Conservation (phyloP, 2,113 vertebrate genomes). For the Pangasianodon gigas region DNA sequence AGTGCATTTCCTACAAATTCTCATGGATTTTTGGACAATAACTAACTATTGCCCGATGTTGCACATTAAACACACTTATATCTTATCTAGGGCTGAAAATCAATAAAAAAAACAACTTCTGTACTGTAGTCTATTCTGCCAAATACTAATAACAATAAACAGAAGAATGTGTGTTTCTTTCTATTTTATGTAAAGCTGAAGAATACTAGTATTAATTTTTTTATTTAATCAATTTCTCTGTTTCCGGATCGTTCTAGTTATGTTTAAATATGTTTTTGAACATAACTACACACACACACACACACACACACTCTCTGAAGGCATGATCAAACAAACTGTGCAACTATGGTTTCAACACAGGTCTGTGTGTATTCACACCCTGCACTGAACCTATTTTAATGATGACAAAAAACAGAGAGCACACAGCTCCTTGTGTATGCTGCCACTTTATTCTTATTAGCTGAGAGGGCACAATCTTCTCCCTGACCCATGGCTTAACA, state of each 20-base stretch:
- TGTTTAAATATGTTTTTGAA: neutral
- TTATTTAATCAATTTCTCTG: neutral
- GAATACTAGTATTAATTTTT: neutral
- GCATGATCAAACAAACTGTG: neutral
- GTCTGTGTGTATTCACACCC: neutral
- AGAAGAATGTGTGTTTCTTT: neutral
- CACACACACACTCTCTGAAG: neutral
- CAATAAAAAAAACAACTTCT: neutral
- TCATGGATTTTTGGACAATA: neutral
- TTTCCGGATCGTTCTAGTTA: neutral
- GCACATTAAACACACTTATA: constrained; percentile 20
- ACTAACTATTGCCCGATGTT: neutral
- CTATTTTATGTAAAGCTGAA: neutral
- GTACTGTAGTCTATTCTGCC: neutral
- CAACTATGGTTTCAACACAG: neutral
- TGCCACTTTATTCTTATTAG: constrained; percentile 40
- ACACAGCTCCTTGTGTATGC: neutral
- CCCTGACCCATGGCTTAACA: constrained; percentile 32
- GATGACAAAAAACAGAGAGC: constrained; percentile 4
- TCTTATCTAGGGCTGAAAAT: neutral
- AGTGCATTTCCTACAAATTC: neutral
- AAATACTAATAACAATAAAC: neutral
- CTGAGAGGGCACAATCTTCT: neutral
- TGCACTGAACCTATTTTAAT: neutral
- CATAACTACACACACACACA: neutral